Percentiles rank a stretch among this genome's conserved stretches.
These are phyloP conservation scores for Hylaeus volcanicus DNA, from an alignment of 1,140 invertebrate species.

Conservation along the genomic window DNA sequence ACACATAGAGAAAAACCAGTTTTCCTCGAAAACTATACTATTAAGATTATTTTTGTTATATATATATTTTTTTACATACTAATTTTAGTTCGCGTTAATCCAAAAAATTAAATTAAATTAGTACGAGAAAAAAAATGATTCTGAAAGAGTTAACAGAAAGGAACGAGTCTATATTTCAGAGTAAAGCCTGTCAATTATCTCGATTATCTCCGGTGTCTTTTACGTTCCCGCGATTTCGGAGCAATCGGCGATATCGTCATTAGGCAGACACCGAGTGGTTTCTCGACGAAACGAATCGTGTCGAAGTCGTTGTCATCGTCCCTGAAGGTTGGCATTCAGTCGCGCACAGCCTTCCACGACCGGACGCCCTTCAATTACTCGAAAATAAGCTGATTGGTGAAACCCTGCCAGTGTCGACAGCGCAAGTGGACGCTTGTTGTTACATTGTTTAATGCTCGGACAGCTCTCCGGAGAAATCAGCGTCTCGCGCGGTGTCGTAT, in stretches of 20 bases:
- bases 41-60: too few relatives aligned
- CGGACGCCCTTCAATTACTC: slow-evolving; percentile 65
- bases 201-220: neutral
- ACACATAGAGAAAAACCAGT: too few relatives aligned
- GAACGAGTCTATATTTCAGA: too few relatives aligned
- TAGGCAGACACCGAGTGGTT: neutral
- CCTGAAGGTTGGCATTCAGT: slow-evolving; percentile 51
- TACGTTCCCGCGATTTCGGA: neutral
- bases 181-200: too few relatives aligned
- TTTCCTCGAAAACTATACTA: too few relatives aligned
- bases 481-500: neutral
- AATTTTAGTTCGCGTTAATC: too few relatives aligned
- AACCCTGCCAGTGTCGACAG: slow-evolving; percentile 51
- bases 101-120: too few relatives aligned
- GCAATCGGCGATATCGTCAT: neutral
- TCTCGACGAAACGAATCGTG: neutral
- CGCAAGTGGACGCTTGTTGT: slow-evolving; percentile 20
- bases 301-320: slow-evolving; percentile 31
- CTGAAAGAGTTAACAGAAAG: too few relatives aligned
- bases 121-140: too few relatives aligned
- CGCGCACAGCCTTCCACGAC: slow-evolving; percentile 41
- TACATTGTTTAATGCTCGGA: slow-evolving; percentile 18
- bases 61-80: too few relatives aligned
- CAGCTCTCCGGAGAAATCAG: slow-evolving; percentile 19
- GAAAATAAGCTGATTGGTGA: slow-evolving; percentile 65